Base-by-base conservation (phyloP, 2,888 invertebrate species). In the Acanthacorydalis orientalis region DNA sequence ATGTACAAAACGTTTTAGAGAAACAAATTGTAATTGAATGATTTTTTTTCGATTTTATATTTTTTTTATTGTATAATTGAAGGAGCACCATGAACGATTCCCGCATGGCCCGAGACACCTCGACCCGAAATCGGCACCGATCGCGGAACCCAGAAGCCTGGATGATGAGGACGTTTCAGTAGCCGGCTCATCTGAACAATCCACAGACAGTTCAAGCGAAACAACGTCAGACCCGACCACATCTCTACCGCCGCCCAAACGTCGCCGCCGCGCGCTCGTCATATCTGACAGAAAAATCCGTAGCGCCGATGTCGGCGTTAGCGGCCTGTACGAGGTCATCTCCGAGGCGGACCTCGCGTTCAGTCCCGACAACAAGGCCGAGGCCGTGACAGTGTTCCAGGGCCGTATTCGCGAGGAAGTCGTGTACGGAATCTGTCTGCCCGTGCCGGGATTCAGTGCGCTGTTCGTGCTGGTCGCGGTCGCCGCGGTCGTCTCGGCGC, bases 341-440 rank as follows among this genome's bases (percentile, higher is more conserved):
- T 90, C 91, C 4, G 88, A 90, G 64, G 88, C 89, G 1, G 92
- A 92, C 64, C 68, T 92, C 38, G 89, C 86, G 35, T 92, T 92
- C 64, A 87, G 86, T 55, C 88, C 90, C 0, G 84, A 88, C 56
- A 72, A 76, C 45, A 75, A 78, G 55, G 77, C 78, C 43, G 88
- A 88, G 63, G 80, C 87, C 0, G 87, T 88, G 1, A 87, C 88
- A 3, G 86, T 89, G 0, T 88, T 88, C 64, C 87, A 88, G 64
- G 88, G 89, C 46, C 75, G 85, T 59, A 89, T 88, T 59, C 74
- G 83, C 43, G 89, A 90, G 62, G 90, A 90, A 67, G 86, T 87
- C 1, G 87, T 91, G 7, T 91, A 91, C 62, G 90, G 90, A 32
- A 87, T 91, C 46, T 91, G 90, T 58, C 79, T 91, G 73, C 90